Evolutionary conservation across 2,888 invertebrate genomes (phyloP).

Genomic region (Agrenia bidenticulata): DNA sequence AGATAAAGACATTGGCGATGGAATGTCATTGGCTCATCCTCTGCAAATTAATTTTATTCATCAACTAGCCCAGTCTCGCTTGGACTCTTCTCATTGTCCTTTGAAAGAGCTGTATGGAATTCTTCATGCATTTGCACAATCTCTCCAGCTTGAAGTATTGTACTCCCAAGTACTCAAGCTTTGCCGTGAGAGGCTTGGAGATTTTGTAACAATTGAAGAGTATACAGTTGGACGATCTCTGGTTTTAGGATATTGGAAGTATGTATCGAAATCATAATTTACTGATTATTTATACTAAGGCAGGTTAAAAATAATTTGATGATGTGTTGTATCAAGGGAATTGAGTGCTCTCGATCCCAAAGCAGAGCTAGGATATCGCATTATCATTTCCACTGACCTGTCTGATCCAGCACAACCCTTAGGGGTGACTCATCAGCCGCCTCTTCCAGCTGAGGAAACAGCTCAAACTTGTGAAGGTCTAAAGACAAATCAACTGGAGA

Average conservation of each 20-base stretch:
- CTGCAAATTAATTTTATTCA: slow-evolving; percentile 92
- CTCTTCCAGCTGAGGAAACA: slow-evolving; percentile 57
- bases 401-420: slow-evolving; percentile 76
- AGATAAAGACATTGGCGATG: slow-evolving; percentile 96
- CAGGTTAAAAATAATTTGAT: too few species aligned
- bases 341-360: slow-evolving; percentile 66
- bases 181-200: slow-evolving; percentile 82
- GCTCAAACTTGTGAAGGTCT: slow-evolving; percentile 58
- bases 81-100: slow-evolving; percentile 69
- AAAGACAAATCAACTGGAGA: slow-evolving; percentile 67
- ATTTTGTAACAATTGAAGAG: slow-evolving; percentile 85
- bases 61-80: slow-evolving; percentile 85
- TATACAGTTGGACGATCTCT: slow-evolving; percentile 85
- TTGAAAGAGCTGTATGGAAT: slow-evolving; percentile 79
- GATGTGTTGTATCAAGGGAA: slow-evolving; percentile 57
- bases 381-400: slow-evolving; percentile 84
- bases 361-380: slow-evolving; percentile 82
- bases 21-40: slow-evolving; percentile 90
- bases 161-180: slow-evolving; percentile 86
- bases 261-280: slow-evolving; percentile 46
- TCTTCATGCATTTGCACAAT: slow-evolving; percentile 90
- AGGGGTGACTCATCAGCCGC: slow-evolving; percentile 59
- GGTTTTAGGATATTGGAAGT: slow-evolving; percentile 95
- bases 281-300: not conserved
- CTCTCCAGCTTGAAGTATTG: slow-evolving; percentile 85